Percentiles rank a stretch among this genome's conserved stretches.
Evolutionary conservation across 2,797 vertebrate genomes (phyloP).

Genomic region (Acipenser oxyrinchus): DNA sequence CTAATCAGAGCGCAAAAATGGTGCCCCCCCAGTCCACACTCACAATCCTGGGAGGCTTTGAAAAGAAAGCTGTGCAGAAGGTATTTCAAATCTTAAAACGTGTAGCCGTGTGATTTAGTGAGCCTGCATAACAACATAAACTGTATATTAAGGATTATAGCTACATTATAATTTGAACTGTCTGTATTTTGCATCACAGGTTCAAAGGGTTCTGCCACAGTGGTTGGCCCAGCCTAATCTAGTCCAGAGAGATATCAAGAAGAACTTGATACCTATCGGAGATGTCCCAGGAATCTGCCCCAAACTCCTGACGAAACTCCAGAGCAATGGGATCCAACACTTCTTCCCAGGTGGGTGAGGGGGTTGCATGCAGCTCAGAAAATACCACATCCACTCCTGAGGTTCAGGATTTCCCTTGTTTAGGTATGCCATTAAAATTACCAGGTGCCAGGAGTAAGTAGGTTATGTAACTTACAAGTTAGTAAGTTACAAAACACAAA

Average conservation of each 20-base stretch:
- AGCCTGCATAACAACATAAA: too few species aligned
- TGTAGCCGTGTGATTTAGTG: too few species aligned
- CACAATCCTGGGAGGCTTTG: constrained; percentile 64
- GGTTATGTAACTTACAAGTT: too few species aligned
- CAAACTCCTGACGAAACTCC: constrained; percentile 62
- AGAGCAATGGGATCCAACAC: constrained; percentile 61
- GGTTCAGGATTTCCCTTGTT: too few species aligned
- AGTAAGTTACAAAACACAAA: too few species aligned
- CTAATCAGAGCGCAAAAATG: constrained; percentile 17
- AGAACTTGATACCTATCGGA: constrained; percentile 57
- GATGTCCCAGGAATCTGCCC: constrained; percentile 62
- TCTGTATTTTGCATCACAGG: constrained; percentile 43
- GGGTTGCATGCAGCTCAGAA: neutral
- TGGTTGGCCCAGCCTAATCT: constrained; percentile 79
- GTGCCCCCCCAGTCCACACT: constrained; percentile 31
- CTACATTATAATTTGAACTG: too few species aligned
- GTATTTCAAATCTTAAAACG: constrained; percentile 38
- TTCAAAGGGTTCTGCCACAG: constrained; percentile 72
- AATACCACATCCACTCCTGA: too few species aligned
- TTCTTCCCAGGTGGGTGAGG: constrained; percentile 80
- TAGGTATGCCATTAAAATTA: too few species aligned
- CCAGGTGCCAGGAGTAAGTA: too few species aligned
- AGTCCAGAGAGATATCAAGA: constrained; percentile 67
- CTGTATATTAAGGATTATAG: too few species aligned
- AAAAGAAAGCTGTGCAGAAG: constrained; percentile 61